Evolutionary conservation across 2,113 vertebrate genomes (phyloP).

Genomic region (Strix uralensis): DNA sequence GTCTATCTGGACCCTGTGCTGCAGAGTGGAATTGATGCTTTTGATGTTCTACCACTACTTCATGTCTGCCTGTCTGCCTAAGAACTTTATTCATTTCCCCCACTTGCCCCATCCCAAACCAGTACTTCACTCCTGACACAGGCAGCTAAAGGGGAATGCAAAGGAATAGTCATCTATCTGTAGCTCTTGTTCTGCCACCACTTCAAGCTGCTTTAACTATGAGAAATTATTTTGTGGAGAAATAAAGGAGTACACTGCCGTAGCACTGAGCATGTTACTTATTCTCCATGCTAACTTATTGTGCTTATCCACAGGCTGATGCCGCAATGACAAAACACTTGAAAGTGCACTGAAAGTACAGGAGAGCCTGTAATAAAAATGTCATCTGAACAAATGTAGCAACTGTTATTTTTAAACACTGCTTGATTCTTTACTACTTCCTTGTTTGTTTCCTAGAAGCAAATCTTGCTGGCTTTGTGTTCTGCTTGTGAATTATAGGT

Average conservation of each 20-base stretch:
- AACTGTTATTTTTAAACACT: neutral
- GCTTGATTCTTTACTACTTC: neutral
- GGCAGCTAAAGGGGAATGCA: neutral
- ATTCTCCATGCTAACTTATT: neutral
- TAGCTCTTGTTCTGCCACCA: neutral
- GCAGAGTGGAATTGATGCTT: neutral
- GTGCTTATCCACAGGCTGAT: neutral
- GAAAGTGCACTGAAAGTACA: neutral
- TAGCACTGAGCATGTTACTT: neutral
- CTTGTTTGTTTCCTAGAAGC: neutral
- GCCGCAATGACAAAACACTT: neutral
- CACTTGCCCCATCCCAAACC: neutral
- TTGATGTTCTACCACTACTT: neutral
- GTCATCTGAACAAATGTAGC: neutral
- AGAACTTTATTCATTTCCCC: neutral
- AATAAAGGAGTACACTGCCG: neutral
- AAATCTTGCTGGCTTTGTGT: neutral
- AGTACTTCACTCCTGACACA: neutral
- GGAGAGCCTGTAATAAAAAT: neutral
- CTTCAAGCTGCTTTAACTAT: neutral
- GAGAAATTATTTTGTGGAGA: neutral
- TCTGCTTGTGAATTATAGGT: neutral
- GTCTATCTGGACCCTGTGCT: neutral
- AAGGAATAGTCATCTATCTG: neutral
- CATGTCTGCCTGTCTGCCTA: neutral